phyloP scores from a whole-genome alignment of 2,113 vertebrate genomes.

The Corynorhinus townsendii region DNA sequence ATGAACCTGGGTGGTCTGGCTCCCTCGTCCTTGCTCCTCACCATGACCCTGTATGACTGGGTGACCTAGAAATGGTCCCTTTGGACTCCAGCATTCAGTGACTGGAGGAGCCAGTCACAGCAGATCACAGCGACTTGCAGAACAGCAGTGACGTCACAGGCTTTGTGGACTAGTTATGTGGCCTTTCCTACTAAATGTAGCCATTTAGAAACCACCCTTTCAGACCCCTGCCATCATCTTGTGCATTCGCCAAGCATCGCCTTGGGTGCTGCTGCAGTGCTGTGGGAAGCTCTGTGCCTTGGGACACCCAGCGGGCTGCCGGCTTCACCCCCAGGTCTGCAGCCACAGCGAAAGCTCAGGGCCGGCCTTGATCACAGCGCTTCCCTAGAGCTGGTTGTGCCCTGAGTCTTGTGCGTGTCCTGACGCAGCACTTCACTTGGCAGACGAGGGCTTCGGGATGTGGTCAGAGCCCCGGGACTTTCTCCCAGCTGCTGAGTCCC shows the following conservation, averaged over 20 bases:
- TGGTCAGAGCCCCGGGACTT: not conserved
- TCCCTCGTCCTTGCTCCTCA: not conserved
- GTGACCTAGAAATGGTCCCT: not conserved
- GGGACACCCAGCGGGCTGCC: not conserved
- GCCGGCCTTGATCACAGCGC: fast-evolving
- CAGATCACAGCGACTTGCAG: not conserved
- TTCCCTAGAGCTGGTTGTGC: not conserved
- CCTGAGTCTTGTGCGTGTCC: fast-evolving
- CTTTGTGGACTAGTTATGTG: not conserved
- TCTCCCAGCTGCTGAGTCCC: not conserved
- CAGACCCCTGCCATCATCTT: not conserved
- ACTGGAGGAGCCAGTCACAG: not conserved
- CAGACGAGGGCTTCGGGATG: fast-evolving
- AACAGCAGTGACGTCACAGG: not conserved
- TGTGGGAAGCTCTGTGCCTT: not conserved
- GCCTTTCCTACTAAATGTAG: not conserved
- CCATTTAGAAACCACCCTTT: not conserved
- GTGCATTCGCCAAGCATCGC: not conserved
- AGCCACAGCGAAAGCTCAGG: not conserved
- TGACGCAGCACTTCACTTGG: not conserved
- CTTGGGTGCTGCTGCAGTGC: not conserved
- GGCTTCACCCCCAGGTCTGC: not conserved
- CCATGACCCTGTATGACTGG: not conserved
- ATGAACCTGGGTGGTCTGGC: not conserved
- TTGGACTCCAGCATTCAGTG: not conserved